phyloP scores from a whole-genome alignment of 2,113 vertebrate species.

The Prolemur simus region DNA sequence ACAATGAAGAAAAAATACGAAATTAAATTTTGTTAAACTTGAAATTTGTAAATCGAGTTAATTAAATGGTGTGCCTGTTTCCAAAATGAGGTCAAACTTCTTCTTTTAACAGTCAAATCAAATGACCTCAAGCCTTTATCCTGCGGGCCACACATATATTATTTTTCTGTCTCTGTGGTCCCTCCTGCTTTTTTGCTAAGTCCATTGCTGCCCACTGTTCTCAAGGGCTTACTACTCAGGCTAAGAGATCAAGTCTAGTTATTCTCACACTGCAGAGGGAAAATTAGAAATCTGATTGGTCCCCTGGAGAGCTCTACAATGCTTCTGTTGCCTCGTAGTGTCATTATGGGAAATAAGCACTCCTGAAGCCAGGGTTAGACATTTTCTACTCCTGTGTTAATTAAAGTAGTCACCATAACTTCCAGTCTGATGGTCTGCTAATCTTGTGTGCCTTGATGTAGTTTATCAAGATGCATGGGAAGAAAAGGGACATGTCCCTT shows the following conservation, averaged over 20 bases:
- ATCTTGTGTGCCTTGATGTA: not conserved
- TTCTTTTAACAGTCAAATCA: not conserved
- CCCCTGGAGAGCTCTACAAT: not conserved
- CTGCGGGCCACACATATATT: not conserved
- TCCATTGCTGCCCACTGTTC: not conserved
- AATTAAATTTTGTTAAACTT: constrained; percentile 14
- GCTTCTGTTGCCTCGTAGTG: not conserved
- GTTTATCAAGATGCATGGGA: not conserved
- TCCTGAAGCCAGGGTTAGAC: not conserved
- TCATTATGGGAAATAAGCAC: not conserved
- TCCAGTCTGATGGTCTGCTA: not conserved
- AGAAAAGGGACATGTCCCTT: not conserved
- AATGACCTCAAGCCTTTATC: not conserved
- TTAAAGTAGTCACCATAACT: not conserved
- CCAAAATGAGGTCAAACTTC: not conserved
- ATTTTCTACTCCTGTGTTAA: not conserved
- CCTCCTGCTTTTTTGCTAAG: not conserved
- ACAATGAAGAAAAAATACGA: constrained; percentile 1
- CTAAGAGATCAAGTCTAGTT: not conserved
- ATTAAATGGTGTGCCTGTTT: not conserved
- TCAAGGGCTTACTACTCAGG: not conserved
- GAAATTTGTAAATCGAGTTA: not conserved
- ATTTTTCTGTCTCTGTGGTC: not conserved
- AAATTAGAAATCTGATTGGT: not conserved
- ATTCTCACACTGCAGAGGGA: not conserved